Conservation (phyloP, 2,113 vertebrate species). For the Leptocoma aspasia region DNA sequence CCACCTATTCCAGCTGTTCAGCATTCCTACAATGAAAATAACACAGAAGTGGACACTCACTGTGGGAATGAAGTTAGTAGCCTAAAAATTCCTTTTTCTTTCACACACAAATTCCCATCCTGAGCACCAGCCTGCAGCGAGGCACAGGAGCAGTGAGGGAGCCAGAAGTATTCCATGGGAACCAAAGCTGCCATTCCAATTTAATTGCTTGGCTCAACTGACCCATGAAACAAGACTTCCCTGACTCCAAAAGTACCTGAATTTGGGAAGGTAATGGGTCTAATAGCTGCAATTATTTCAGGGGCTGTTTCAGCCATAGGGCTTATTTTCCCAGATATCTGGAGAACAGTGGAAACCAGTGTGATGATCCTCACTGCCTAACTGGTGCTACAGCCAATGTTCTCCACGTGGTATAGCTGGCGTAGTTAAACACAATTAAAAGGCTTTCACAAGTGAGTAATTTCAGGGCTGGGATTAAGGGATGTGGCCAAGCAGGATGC, state of each 20-base stretch:
- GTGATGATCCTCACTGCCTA: neutral
- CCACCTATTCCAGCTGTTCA: neutral
- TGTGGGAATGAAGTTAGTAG: neutral
- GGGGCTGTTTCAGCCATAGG: neutral
- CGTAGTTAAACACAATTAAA: neutral
- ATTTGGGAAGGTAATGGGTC: neutral
- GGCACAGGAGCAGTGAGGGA: neutral
- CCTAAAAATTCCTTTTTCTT: neutral
- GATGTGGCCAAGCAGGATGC: conserved; percentile 12
- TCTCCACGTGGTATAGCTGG: neutral
- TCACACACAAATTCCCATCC: neutral
- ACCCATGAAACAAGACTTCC: neutral
- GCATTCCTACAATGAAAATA: neutral
- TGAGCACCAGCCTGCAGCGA: neutral
- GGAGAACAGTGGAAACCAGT: neutral
- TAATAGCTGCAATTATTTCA: neutral
- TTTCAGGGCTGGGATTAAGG: conserved; percentile 28
- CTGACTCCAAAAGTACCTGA: neutral
- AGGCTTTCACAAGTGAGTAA: conserved; percentile 30
- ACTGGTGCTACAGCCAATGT: neutral
- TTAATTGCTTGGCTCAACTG: neutral
- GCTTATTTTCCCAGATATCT: neutral
- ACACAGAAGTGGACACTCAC: neutral
- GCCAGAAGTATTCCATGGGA: neutral
- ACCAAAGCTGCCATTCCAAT: neutral